Conservation (phyloP, 2,888 invertebrate genomes). For the Deilephila porcellus region DNA sequence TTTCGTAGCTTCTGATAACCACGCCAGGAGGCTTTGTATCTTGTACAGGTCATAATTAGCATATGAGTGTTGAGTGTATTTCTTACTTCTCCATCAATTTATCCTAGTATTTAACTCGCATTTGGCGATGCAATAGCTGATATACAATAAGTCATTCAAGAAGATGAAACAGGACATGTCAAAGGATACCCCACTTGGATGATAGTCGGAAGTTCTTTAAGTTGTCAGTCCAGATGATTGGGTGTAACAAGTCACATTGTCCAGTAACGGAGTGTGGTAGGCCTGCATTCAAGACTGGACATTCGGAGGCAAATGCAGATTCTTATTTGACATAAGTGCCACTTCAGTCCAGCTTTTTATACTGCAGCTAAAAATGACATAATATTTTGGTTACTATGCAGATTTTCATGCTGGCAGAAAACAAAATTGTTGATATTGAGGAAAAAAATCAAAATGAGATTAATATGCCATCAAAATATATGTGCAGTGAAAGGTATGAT, state of each 20-base stretch:
- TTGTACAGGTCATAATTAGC: too few species aligned
- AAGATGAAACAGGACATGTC: not conserved
- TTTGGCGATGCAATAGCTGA: not conserved
- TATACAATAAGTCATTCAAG: not conserved
- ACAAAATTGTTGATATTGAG: too few species aligned
- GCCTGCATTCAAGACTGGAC: slow-evolving; percentile 10
- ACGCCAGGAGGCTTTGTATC: too few species aligned
- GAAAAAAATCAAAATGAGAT: too few species aligned
- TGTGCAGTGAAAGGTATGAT: too few species aligned
- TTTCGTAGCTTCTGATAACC: too few species aligned
- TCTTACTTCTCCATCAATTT: too few species aligned
- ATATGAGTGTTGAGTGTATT: too few species aligned
- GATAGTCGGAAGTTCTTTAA: not conserved
- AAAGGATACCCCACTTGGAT: not conserved
- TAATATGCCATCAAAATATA: too few species aligned
- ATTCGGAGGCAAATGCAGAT: not conserved
- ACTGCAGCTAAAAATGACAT: not conserved
- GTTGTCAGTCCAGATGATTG: slow-evolving; percentile 1
- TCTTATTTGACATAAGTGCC: not conserved
- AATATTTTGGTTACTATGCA: not conserved
- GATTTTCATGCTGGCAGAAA: too few species aligned
- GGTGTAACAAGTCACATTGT: slow-evolving; percentile 11
- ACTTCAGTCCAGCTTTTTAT: too few species aligned
- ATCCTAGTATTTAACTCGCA: too few species aligned
- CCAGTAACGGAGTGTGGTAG: slow-evolving; percentile 17